Evolutionary conservation across 1,140 invertebrate genomes (phyloP), one percentile per base, ranked within the genome.

Genomic region (Leptinotarsa undecemlineata): DNA sequence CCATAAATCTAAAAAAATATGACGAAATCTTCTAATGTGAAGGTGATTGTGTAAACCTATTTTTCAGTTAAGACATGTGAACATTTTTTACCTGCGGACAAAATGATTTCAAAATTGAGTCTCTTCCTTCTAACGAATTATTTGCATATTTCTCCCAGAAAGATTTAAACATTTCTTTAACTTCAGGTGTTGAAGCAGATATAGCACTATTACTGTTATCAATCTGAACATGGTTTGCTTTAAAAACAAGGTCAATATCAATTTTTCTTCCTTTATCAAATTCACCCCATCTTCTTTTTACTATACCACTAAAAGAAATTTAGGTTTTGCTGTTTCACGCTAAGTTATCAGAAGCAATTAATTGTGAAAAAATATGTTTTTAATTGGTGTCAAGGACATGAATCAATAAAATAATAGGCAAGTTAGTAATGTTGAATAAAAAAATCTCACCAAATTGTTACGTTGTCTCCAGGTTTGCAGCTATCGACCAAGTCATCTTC

Each of bases 391-490:
- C 33, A 42, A 42, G 33, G 33, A 11, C 33, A 42, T 42, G 2
- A 42, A 42, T 42, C 33, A 11, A 42, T 42, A 11, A 42, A 42
- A 42, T 42, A 42, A 42, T 42, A 42, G 2, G 33, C 33, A 42
- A 42, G 33, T 42, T 42, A 68, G 48, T 71, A 72, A 70, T 21
- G 63, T 11, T 15, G 73, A 77, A 48, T 72, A 68, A 51, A 68
- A 75, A 57, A 64, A 48, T 81, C 83, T 83, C 86, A 96, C 95
- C 91, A 93, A 62, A 97, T 89, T 78, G 90, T 89, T 15, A 97
- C 89, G 89, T 95, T 92, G 88, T 97, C 95, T 14, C 96, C 95
- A 74, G 95, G 94, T 85, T 95, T 95, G 84, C 95, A 96, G 69
- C 85, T 86, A 85, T 96, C 95, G 2, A 96, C 94, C 14, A 97